Conservation (phyloP, 2,797 vertebrate species). For the Neosalanx taihuensis region DNA sequence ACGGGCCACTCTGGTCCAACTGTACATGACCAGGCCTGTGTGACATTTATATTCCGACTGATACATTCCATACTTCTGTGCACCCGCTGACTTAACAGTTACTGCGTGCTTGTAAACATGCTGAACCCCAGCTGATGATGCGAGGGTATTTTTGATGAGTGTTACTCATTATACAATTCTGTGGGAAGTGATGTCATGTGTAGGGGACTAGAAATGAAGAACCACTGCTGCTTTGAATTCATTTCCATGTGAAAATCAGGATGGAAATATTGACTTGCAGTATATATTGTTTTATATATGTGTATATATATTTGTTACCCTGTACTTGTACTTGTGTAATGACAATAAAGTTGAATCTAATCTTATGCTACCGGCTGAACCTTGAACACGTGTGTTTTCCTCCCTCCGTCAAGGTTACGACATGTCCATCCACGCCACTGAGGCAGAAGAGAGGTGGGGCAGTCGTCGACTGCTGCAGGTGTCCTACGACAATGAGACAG, state of each 20-base stretch:
- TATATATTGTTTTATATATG: too few species aligned
- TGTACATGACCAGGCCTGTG: neutral
- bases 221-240: too few species aligned
- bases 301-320: too few species aligned
- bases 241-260: too few species aligned
- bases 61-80: neutral
- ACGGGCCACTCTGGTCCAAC: neutral
- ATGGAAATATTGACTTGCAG: too few species aligned
- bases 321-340: too few species aligned
- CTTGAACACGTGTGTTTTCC: neutral
- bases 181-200: too few species aligned
- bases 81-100: neutral
- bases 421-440: slow-evolving; percentile 61
- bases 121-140: neutral
- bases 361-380: neutral
- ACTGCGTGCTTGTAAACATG: too few species aligned
- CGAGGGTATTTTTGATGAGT: neutral
- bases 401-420: slow-evolving; percentile 61
- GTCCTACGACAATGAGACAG: slow-evolving; percentile 65
- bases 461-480: slow-evolving; percentile 80
- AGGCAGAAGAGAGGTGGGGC: slow-evolving; percentile 66
- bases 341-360: too few species aligned
- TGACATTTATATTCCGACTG: neutral
- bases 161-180: too few species aligned
- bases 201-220: too few species aligned